A percentile compares a stretch with the other conserved stretches of the same genome.
These are phyloP conservation scores for Proisotoma minuta DNA, from an alignment of 2,888 invertebrate genomes.

Conservation along the genomic window DNA sequence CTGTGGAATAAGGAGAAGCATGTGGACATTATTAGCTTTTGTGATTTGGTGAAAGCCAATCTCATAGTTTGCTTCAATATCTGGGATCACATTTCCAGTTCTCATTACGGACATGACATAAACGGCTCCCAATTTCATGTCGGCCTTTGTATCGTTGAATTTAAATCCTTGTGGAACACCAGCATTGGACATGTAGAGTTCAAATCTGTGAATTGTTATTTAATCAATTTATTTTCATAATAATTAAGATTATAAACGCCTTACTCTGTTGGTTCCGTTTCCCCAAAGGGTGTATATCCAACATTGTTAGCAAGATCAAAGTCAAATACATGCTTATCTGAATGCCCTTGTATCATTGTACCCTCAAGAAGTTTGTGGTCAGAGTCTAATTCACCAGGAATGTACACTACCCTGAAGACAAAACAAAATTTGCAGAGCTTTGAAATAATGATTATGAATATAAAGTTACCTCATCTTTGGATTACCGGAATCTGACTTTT, in stretches of 20 bases:
- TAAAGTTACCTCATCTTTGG: conserved; percentile 56
- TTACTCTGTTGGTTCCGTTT: conserved; percentile 20
- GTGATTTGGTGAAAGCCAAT: conserved; percentile 53
- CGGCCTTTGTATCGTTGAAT: conserved; percentile 11
- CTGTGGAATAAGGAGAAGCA: conserved; percentile 84
- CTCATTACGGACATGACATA: conserved; percentile 57
- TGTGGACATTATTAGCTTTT: conserved; percentile 68
- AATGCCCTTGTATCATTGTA: conserved; percentile 12
- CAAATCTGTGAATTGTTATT: conserved; percentile 9
- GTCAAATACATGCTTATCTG: conserved; percentile 17
- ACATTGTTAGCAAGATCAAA: neutral
- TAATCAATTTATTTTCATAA: neutral
- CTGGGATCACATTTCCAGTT: conserved; percentile 42
- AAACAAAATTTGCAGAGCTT: neutral
- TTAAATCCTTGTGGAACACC: neutral
- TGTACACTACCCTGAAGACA: neutral
- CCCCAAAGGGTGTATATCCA: conserved; percentile 6
- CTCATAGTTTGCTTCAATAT: neutral
- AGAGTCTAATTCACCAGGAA: no score
- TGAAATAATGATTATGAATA: conserved; percentile 24
- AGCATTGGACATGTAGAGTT: neutral
- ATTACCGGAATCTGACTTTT: conserved; percentile 58
- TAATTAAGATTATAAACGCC: neutral
- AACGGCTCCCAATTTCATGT: conserved; percentile 61
- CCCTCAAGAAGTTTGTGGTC: conserved; percentile 8